Evolutionary conservation across 2,888 invertebrate species (phyloP).

Genomic region (Lottia scabra): DNA sequence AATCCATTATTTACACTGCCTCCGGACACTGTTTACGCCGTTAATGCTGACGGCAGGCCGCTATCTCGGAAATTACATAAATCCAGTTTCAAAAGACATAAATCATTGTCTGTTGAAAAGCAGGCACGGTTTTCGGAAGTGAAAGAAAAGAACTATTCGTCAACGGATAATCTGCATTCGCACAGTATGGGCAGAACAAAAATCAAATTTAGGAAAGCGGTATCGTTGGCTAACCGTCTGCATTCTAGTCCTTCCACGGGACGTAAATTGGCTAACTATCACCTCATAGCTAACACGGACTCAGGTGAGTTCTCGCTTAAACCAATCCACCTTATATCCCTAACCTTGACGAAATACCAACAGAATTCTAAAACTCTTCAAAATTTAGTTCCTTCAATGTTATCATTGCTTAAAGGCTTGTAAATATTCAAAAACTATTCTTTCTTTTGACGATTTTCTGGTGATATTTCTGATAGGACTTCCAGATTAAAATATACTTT

Average conservation of each 20-base stretch:
- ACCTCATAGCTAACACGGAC: slow-evolving; percentile 62
- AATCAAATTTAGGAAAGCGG: slow-evolving; percentile 63
- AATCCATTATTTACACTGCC: slow-evolving; percentile 7
- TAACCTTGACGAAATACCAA: too few species aligned
- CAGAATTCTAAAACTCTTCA: too few species aligned
- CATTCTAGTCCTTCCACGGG: slow-evolving; percentile 66
- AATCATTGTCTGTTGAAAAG: slow-evolving; percentile 57
- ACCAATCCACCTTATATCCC: too few species aligned
- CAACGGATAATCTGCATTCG: slow-evolving; percentile 64
- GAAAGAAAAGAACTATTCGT: slow-evolving; percentile 59
- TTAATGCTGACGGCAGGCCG: slow-evolving; percentile 14
- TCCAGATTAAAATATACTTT: too few species aligned
- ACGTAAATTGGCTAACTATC: slow-evolving; percentile 64
- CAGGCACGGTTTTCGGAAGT: slow-evolving; percentile 58
- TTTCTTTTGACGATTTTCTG: too few species aligned
- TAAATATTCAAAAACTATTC: too few species aligned
- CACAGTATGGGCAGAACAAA: slow-evolving; percentile 56
- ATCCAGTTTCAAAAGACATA: slow-evolving; percentile 55
- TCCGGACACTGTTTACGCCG: slow-evolving; percentile 11
- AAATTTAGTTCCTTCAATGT: too few species aligned
- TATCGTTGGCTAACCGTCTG: slow-evolving; percentile 59
- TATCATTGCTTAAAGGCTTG: too few species aligned
- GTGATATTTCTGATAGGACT: too few species aligned
- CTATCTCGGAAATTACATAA: slow-evolving; percentile 20
- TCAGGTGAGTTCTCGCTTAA: slow-evolving; percentile 54